Evolutionary conservation across 2,797 vertebrate species (phyloP), one percentile per base, ranked within the genome.

Genomic region (Spinibarbus caldwelli): DNA sequence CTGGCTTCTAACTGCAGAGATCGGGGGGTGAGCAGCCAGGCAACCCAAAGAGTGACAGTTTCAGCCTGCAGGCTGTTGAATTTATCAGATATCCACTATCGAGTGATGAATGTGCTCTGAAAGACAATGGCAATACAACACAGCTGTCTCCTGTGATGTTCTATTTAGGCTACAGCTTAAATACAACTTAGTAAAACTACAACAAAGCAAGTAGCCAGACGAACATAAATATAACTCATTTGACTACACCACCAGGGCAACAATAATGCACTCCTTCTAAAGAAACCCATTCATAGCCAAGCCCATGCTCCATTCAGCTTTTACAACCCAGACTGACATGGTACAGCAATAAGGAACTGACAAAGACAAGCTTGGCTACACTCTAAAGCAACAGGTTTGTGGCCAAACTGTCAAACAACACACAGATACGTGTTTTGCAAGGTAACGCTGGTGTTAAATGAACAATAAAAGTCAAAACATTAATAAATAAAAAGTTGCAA

Each of bases 331-430:
- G 38, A 72, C 29, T 62, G 41, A 41, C 62, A 68, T 9, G 15
- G 49, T 64, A 26, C 31, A 86, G 78, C 77, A 77, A 77, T 87
- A 64, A 85, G 34, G n/a, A 62, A n/a, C 5, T 49, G 64, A 89
- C 75, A 87, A 85, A 71, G 54, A 87, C 73, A 23, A 68, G 21
- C 41, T 87, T 73, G 34, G 81, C 75, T 77, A 26, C 11, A 31
- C 57, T 54, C 79, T 57, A 80, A 49, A 67, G 47, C 64, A 47
- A 64, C n/a, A 23, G 29, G 57, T n/a, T 15, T 80, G 66, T 47
- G 66, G 68, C 41, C 66, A 47, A 83, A 59, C 26, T 17, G 34
- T 49, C 66, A 34, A 76, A 85, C 34, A 47, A 49, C 21, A 49
- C 29, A 66, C 2, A 36, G 0, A 49, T 17, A 3, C 10, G 3